A percentile compares a stretch with the other conserved stretches of the same genome.
These are phyloP conservation scores for Halocaridina rubra DNA, from an alignment of 2,888 invertebrate genomes.

Conservation along the genomic window DNA sequence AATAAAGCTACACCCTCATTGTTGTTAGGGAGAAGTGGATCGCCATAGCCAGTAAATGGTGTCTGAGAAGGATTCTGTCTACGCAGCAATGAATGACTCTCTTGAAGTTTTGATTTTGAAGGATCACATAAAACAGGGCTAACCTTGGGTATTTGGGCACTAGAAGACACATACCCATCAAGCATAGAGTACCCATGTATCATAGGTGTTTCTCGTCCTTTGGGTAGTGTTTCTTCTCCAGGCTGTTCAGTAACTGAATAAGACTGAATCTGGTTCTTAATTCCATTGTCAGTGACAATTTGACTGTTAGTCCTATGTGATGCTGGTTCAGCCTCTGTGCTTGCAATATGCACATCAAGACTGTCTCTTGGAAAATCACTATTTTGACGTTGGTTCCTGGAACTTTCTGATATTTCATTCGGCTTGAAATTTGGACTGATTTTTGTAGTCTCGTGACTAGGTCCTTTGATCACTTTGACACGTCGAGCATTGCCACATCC, in stretches of 20 bases:
- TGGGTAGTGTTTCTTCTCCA: background rate
- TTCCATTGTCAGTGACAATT: background rate
- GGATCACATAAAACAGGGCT: background rate
- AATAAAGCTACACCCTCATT: constrained; percentile 42
- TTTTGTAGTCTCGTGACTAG: background rate
- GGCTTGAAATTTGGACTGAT: background rate
- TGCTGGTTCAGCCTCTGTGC: background rate
- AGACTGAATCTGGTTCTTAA: background rate
- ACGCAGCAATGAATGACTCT: background rate
- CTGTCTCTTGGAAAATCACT: background rate
- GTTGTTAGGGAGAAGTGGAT: constrained; percentile 31
- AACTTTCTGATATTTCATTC: background rate
- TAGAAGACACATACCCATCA: background rate
- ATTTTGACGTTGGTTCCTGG: background rate
- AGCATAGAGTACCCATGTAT: background rate
- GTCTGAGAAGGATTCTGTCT: constrained; percentile 16
- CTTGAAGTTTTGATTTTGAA: background rate
- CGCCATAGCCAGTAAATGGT: constrained; percentile 42
- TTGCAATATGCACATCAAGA: too few relatives aligned
- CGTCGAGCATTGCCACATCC: background rate
- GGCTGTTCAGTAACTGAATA: background rate
- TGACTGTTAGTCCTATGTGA: background rate
- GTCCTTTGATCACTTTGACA: background rate
- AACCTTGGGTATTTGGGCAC: background rate
- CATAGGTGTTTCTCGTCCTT: background rate